Evolutionary conservation across 2,113 vertebrate species (phyloP).

Genomic region (Aepyceros melampus): DNA sequence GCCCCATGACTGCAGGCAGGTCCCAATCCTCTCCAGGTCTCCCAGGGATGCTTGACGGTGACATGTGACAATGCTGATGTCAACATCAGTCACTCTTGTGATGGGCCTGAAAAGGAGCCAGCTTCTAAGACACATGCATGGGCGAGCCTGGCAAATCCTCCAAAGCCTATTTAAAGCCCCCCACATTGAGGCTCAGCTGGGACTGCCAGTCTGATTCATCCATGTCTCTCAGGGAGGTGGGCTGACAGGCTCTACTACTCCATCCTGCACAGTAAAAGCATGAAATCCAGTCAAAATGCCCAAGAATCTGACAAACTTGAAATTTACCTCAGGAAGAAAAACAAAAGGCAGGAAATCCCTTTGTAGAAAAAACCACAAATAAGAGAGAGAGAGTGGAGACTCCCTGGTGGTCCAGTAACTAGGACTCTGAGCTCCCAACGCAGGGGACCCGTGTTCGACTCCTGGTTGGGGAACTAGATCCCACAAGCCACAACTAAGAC

Average conservation of each 20-base stretch:
- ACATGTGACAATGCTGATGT: accelerated
- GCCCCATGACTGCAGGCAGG: accelerated
- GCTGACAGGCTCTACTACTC: not conserved
- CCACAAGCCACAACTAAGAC: not conserved
- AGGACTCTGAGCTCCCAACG: not conserved
- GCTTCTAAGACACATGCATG: accelerated
- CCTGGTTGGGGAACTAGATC: not conserved
- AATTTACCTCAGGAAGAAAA: not conserved
- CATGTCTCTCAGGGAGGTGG: accelerated
- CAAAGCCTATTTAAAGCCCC: accelerated
- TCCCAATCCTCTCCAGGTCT: not conserved
- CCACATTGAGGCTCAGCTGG: accelerated
- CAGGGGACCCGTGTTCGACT: not conserved
- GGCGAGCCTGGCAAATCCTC: accelerated
- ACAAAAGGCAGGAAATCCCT: not conserved
- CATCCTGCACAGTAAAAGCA: not conserved
- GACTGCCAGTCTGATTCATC: accelerated
- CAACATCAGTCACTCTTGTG: accelerated
- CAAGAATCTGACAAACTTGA: not conserved
- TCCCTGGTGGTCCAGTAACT: not conserved
- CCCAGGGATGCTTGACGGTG: not conserved
- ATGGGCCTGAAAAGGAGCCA: not conserved
- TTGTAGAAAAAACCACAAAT: not conserved
- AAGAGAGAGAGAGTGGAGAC: not conserved
- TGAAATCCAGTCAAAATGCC: not conserved